These are phyloP conservation scores for Macroglossus sobrinus DNA, from an alignment of 2,113 vertebrate species.

Conservation along the genomic window DNA sequence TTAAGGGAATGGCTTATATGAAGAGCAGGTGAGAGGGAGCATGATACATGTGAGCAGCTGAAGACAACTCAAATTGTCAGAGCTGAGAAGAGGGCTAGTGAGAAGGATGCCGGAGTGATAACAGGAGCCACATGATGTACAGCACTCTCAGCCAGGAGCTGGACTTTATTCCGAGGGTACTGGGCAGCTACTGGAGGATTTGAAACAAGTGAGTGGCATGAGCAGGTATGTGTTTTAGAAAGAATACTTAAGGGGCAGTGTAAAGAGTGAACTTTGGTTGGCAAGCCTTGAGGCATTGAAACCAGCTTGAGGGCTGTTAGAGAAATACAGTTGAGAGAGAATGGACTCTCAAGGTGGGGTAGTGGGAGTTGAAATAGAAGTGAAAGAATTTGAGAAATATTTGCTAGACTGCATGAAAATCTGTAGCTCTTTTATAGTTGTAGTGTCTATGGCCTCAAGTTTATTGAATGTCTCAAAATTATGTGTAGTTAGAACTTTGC, in stretches of 20 bases:
- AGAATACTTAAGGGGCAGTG: neutral
- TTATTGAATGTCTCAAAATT: constrained; percentile 14
- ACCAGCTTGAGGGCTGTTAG: neutral
- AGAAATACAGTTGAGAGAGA: neutral
- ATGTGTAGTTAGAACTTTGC: neutral
- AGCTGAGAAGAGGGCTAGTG: neutral
- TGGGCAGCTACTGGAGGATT: neutral
- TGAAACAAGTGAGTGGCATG: neutral
- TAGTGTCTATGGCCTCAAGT: neutral
- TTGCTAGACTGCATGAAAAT: neutral
- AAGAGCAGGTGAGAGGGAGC: neutral
- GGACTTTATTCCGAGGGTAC: neutral
- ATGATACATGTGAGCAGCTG: neutral
- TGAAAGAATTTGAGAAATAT: neutral
- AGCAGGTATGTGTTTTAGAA: neutral
- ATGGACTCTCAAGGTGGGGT: neutral
- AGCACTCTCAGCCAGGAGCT: neutral
- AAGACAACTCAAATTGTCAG: neutral
- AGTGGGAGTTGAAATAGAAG: neutral
- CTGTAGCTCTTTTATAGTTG: neutral
- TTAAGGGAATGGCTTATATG: neutral
- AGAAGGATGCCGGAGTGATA: neutral
- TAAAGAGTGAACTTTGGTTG: neutral
- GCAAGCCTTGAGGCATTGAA: neutral
- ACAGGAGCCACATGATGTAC: neutral